Conservation (phyloP, 1,140 invertebrate species). For the Vollenhovia emeryi region DNA sequence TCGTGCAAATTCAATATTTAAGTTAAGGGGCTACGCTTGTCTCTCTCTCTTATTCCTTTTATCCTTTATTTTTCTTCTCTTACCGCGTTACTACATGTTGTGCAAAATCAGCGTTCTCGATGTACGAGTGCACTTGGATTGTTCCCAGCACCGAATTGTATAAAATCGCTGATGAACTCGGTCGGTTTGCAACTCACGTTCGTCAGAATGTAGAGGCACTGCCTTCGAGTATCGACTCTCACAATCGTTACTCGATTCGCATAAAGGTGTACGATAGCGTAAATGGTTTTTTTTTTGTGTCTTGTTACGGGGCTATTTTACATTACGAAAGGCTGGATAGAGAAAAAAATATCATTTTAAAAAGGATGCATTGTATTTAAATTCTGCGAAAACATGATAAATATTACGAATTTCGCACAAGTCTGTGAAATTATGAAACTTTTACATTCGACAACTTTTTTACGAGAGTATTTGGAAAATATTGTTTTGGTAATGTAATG, state of each 20-base stretch:
- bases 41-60: not conserved
- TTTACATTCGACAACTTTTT: too few relatives aligned
- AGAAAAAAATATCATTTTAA: not conserved
- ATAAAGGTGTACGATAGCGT: not conserved
- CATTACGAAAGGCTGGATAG: not conserved
- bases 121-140: slow-evolving; percentile 59
- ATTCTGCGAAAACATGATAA: not conserved
- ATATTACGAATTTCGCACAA: too few relatives aligned
- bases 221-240: not conserved
- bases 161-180: slow-evolving; percentile 61
- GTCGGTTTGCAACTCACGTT: slow-evolving; percentile 49
- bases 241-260: not conserved
- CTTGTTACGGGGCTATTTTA: not conserved
- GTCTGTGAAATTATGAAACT: too few relatives aligned
- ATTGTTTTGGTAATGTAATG: too few relatives aligned
- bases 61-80: not conserved
- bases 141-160: slow-evolving; percentile 39
- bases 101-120: slow-evolving; percentile 56
- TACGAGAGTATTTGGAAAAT: too few relatives aligned
- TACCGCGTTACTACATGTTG: not conserved
- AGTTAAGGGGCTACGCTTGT: not conserved
- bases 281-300: not conserved
- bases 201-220: not conserved
- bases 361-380: not conserved
- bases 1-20: not conserved